phyloP scores from a whole-genome alignment of 2,888 invertebrate species.

The Parnassius mnemosyne region DNA sequence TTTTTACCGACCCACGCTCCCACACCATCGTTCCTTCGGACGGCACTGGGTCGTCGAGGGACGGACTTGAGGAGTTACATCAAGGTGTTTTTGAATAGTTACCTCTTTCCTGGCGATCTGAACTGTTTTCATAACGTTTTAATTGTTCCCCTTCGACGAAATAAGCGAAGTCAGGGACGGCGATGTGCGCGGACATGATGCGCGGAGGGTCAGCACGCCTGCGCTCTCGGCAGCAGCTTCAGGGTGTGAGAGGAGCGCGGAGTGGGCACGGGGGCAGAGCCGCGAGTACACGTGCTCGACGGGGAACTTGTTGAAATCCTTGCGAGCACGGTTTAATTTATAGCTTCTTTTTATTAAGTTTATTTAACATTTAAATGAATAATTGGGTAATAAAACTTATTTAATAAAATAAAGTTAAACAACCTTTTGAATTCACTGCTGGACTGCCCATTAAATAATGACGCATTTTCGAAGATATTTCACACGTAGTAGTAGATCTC shows the following conservation, averaged over 20 bases:
- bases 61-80: slow-evolving; percentile 30
- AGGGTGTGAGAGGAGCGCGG: slow-evolving; percentile 33
- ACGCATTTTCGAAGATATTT: too few relatives aligned
- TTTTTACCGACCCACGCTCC: slow-evolving; percentile 75
- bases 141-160: slow-evolving; percentile 58
- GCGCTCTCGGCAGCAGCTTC: slow-evolving; percentile 37
- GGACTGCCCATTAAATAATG: too few relatives aligned
- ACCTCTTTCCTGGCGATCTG: slow-evolving; percentile 53
- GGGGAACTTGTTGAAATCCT: not conserved
- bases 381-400: too few relatives aligned
- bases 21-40: slow-evolving; percentile 59
- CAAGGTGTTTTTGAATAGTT: slow-evolving; percentile 42
- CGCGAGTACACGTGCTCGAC: not conserved
- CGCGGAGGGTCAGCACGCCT: slow-evolving; percentile 48
- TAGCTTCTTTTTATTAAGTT: too few relatives aligned
- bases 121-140: slow-evolving; percentile 64
- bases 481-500: too few relatives aligned
- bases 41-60: slow-evolving; percentile 35
- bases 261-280: slow-evolving; percentile 31
- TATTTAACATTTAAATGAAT: too few relatives aligned
- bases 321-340: too few relatives aligned
- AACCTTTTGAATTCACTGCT: too few relatives aligned
- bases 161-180: slow-evolving; percentile 54
- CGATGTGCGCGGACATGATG: slow-evolving; percentile 59
- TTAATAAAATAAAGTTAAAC: too few relatives aligned